Conservation (phyloP, 1,140 invertebrate genomes). For the Nebria ingens region DNA sequence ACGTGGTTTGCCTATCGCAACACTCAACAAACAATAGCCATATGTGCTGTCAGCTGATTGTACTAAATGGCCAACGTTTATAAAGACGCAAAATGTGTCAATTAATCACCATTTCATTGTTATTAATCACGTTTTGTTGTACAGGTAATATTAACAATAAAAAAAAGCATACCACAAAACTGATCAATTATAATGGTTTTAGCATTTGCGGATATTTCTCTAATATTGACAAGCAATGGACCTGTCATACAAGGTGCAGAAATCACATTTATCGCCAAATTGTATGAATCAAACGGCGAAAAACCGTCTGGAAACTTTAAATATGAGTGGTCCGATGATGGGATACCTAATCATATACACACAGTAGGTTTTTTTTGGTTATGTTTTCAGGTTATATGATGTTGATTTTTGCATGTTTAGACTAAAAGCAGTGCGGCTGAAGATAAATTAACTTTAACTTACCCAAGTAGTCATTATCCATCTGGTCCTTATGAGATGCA, state of each 20-base stretch:
- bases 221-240: constrained; percentile 42
- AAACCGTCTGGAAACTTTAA: constrained; percentile 34
- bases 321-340: constrained; percentile 47
- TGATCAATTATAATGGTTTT: too few species aligned
- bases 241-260: constrained; percentile 53
- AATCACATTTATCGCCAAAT: constrained; percentile 50
- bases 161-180: too few species aligned
- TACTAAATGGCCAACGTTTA: constrained; percentile 15
- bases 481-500: constrained; percentile 49
- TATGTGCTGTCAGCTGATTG: constrained; percentile 16
- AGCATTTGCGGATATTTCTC: too few species aligned
- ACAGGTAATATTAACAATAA: constrained; percentile 17
- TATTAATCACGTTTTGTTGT: constrained; percentile 13
- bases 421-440: constrained; percentile 26
- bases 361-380: constrained; percentile 39
- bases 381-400: not conserved
- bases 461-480: constrained; percentile 39
- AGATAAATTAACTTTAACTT: constrained; percentile 47
- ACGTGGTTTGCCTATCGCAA: too few species aligned
- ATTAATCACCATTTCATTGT: constrained; percentile 23
- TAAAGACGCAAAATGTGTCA: constrained; percentile 18
- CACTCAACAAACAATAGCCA: too few species aligned
- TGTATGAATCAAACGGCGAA: constrained; percentile 34
- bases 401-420: constrained; percentile 27
- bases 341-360: constrained; percentile 36